These are phyloP conservation scores for Bubo blakistoni DNA, from an alignment of 2,113 vertebrate species.

Conservation along the genomic window DNA sequence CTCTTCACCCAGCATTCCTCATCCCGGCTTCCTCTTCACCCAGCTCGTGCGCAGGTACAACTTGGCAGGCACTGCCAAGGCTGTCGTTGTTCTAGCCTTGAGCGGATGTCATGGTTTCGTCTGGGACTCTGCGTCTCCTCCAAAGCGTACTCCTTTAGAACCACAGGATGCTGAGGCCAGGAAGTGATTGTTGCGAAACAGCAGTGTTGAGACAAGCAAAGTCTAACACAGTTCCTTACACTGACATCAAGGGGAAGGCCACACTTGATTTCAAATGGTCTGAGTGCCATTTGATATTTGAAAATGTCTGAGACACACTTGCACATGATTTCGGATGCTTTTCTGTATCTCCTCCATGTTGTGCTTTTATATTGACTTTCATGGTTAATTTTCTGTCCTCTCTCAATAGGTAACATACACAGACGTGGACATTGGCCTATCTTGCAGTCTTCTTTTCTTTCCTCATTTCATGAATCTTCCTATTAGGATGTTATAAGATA, in stretches of 20 bases:
- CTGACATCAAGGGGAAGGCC: not conserved
- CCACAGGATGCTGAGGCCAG: too few relatives aligned
- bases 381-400: not conserved
- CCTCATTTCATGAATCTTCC: not conserved
- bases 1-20: too few relatives aligned
- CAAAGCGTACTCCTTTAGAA: too few relatives aligned
- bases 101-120: too few relatives aligned
- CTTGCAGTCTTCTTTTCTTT: not conserved
- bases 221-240: too few relatives aligned
- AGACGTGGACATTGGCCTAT: not conserved
- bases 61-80: too few relatives aligned
- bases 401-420: not conserved
- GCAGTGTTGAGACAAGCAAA: too few relatives aligned
- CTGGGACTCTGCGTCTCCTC: too few relatives aligned
- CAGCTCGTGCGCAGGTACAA: too few relatives aligned
- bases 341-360: not conserved
- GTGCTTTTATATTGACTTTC: not conserved
- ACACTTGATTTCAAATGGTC: not conserved
- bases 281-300: not conserved
- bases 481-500: not conserved
- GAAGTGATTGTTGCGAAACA: too few relatives aligned
- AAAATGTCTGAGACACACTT: not conserved
- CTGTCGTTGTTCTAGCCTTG: too few relatives aligned
- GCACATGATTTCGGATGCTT: not conserved
- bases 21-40: too few relatives aligned